Percentiles rank a stretch among this genome's conserved stretches.
Conservation (phyloP, 2,113 vertebrate genomes). For the Bubo scandiacus region DNA sequence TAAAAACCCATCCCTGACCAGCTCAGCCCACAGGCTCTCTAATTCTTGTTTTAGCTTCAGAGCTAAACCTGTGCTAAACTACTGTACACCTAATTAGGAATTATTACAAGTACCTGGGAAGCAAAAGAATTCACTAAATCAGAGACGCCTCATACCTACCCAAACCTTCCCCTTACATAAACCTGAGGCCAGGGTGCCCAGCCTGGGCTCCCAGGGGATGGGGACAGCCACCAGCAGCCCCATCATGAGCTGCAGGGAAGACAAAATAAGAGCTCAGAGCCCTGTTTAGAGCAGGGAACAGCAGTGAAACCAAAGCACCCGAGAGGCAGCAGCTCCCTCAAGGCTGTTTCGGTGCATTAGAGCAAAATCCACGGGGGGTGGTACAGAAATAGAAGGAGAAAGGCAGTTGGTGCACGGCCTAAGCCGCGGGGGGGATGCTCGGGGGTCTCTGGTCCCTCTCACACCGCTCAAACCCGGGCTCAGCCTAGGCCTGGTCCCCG, state of each 20-base stretch:
- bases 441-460: not conserved
- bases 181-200: rapidly evolving
- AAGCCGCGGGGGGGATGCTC: not conserved
- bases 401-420: rapidly evolving
- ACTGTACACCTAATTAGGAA: rapidly evolving
- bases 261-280: not conserved
- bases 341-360: not conserved
- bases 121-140: rapidly evolving
- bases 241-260: not conserved
- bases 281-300: rapidly evolving
- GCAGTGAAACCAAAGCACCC: not conserved
- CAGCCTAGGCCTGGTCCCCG: rapidly evolving
- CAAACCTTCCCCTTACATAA: rapidly evolving
- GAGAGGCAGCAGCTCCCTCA: not conserved
- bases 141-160: not conserved
- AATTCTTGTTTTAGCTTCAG: not conserved
- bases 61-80: not conserved
- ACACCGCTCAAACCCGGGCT: rapidly evolving
- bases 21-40: not conserved
- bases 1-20: not conserved
- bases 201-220: too few species aligned
- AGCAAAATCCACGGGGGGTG: rapidly evolving
- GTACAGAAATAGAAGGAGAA: not conserved
- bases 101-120: not conserved
- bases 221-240: not conserved